phyloP scores from a whole-genome alignment of 2,797 vertebrate species.

The Hoplostethus mediterraneus region DNA sequence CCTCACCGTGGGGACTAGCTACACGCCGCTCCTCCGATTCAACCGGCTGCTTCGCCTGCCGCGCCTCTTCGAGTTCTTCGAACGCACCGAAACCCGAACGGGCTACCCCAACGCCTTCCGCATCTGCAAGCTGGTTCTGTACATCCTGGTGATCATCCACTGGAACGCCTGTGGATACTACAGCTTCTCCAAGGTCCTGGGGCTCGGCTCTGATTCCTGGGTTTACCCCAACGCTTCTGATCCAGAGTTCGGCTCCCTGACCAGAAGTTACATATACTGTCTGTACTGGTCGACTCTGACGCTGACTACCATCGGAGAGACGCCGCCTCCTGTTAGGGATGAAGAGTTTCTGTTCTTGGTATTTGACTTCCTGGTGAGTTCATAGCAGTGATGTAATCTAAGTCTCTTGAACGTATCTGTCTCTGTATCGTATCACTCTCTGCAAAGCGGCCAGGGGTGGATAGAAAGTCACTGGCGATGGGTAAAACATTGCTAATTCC shows the following conservation, averaged over 20 bases:
- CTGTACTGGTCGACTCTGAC: slow-evolving; percentile 98
- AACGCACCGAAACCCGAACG: slow-evolving; percentile 95
- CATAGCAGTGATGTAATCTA: neutral
- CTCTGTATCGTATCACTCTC: no score
- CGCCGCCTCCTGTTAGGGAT: slow-evolving; percentile 92
- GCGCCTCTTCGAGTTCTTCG: slow-evolving; percentile 95
- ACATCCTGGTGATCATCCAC: slow-evolving; percentile 96
- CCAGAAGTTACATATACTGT: slow-evolving; percentile 92
- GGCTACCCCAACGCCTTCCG: slow-evolving; percentile 94
- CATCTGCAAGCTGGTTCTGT: slow-evolving; percentile 94
- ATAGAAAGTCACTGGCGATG: no score
- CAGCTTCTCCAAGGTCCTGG: slow-evolving; percentile 94
- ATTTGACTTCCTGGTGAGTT: slow-evolving; percentile 91
- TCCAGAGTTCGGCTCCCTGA: slow-evolving; percentile 85
- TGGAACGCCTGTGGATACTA: slow-evolving; percentile 98
- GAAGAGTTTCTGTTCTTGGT: slow-evolving; percentile 97
- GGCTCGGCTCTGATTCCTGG: slow-evolving; percentile 94
- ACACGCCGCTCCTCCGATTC: slow-evolving; percentile 91
- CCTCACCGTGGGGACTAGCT: slow-evolving; percentile 84
- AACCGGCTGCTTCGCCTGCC: slow-evolving; percentile 93
- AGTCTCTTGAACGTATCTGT: no score
- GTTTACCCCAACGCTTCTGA: slow-evolving; percentile 93
- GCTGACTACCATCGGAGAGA: slow-evolving; percentile 96
- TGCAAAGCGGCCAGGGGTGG: no score
- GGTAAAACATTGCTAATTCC: no score